phyloP scores from a whole-genome alignment of 2,113 vertebrate species.

The Solea solea region DNA sequence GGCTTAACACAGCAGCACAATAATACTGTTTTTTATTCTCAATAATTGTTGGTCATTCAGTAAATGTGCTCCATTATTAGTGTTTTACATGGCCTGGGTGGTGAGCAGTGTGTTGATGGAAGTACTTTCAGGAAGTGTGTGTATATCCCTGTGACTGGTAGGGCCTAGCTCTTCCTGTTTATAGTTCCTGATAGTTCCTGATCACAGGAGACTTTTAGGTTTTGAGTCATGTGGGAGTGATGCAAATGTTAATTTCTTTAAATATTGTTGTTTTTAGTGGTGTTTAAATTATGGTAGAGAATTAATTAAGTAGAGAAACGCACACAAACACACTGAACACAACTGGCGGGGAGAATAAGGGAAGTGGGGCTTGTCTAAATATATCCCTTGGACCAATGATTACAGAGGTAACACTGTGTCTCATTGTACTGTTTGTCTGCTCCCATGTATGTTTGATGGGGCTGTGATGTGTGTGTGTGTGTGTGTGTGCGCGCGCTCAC shows the following conservation, averaged over 20 bases:
- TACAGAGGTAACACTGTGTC: conserved; percentile 9
- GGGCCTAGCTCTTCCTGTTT: conserved; percentile 57
- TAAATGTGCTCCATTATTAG: neutral
- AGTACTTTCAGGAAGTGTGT: conserved; percentile 36
- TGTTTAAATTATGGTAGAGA: too few species aligned
- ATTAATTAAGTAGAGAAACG: neutral
- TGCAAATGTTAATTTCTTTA: too few species aligned
- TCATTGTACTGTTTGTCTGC: conserved; percentile 1
- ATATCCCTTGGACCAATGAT: conserved; percentile 13
- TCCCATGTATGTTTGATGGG: conserved; percentile 49
- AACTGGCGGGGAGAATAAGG: conserved; percentile 10
- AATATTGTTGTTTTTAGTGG: too few species aligned
- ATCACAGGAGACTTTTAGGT: conserved; percentile 3
- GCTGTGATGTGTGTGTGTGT: conserved; percentile 7
- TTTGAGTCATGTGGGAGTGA: too few species aligned
- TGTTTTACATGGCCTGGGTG: neutral
- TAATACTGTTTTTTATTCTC: too few species aligned
- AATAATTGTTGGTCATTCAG: neutral
- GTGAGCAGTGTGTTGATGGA: too few species aligned
- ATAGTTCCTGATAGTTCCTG: conserved; percentile 23
- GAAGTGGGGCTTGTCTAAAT: conserved; percentile 30
- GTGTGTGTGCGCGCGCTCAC: conserved; percentile 11
- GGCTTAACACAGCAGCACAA: too few species aligned
- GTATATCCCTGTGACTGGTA: conserved; percentile 21
- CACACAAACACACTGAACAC: neutral